These are phyloP conservation scores for Oeneis ivallda DNA, from an alignment of 2,888 invertebrate genomes.

Conservation along the genomic window DNA sequence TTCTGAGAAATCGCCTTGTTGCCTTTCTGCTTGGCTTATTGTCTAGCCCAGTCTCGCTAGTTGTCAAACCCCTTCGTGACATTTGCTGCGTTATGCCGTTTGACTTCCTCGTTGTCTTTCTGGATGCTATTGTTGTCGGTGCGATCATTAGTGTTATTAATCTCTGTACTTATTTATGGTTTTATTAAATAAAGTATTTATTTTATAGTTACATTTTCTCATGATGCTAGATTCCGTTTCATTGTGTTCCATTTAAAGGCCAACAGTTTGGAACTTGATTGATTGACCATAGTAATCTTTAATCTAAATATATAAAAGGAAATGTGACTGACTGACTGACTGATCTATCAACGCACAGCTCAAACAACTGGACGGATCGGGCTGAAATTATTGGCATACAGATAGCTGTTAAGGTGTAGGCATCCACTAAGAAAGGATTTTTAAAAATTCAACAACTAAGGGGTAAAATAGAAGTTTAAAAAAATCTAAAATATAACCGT, in stretches of 20 bases:
- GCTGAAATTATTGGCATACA: too few relatives aligned
- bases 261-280: too few relatives aligned
- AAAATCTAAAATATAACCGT: too few relatives aligned
- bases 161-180: conserved; percentile 1
- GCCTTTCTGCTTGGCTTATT: conserved; percentile 54
- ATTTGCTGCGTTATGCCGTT: conserved; percentile 31
- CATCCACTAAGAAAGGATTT: too few relatives aligned
- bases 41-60: conserved; percentile 43
- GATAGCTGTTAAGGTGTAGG: too few relatives aligned
- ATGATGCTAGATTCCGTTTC: background rate
- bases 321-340: too few relatives aligned
- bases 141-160: conserved; percentile 13
- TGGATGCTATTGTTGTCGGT: conserved; percentile 11
- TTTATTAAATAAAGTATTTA: background rate
- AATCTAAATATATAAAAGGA: too few relatives aligned
- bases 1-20: conserved; percentile 61
- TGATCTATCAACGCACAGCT: too few relatives aligned
- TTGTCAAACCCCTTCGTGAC: conserved; percentile 36
- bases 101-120: conserved; percentile 37
- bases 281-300: too few relatives aligned
- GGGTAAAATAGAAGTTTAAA: too few relatives aligned
- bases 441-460: too few relatives aligned
- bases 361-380: too few relatives aligned
- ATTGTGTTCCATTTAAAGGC: background rate
- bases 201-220: background rate